A percentile compares a stretch with the other conserved stretches of the same genome.
Evolutionary conservation across 2,797 vertebrate genomes (phyloP).

Genomic region (Darevskia mixta): DNA sequence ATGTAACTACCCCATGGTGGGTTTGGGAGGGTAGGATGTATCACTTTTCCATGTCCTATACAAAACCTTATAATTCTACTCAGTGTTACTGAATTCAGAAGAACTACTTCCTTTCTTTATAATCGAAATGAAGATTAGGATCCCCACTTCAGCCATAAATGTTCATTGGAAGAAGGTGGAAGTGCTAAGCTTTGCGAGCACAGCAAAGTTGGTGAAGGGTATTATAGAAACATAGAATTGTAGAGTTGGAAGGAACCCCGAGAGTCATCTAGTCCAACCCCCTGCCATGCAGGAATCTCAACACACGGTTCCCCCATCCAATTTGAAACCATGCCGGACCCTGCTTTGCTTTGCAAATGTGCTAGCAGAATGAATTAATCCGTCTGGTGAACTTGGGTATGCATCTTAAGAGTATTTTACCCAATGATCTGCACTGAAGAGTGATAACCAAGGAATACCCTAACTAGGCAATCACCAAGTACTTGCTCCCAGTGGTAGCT

Average conservation of each 20-base stretch:
- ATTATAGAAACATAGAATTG: background rate
- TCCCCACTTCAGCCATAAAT: background rate
- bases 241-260: too few species aligned
- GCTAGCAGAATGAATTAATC: background rate
- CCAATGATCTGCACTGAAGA: background rate
- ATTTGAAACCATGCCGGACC: too few species aligned
- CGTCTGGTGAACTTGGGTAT: background rate
- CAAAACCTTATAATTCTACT: background rate
- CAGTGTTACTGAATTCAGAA: background rate
- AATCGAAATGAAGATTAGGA: background rate
- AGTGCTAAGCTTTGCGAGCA: background rate
- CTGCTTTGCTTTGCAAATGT: too few species aligned
- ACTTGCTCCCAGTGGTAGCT: background rate
- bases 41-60: background rate
- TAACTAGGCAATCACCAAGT: background rate
- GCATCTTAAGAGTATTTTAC: background rate
- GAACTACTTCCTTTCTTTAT: background rate
- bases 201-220: background rate
- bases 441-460: background rate
- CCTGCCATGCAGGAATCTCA: too few species aligned
- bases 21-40: too few species aligned
- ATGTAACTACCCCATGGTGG: background rate
- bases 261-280: too few species aligned
- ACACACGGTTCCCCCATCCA: too few species aligned
- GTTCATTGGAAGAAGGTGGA: background rate